A percentile compares a stretch with the other conserved stretches of the same genome.
phyloP scores from a whole-genome alignment of 2,888 invertebrate genomes.

The Vannuccia rotundouncinata region DNA sequence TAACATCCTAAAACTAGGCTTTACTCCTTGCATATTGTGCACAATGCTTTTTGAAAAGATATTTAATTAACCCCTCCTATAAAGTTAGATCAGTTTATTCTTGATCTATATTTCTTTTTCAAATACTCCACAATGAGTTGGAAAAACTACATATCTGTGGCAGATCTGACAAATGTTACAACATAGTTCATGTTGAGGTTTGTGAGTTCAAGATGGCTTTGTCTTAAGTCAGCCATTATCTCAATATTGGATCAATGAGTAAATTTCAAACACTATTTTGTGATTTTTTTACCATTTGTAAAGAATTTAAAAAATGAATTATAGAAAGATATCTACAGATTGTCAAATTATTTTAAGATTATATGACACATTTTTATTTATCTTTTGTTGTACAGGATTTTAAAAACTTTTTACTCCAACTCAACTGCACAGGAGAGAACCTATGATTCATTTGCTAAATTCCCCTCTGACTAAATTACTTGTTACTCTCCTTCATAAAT shows the following conservation, averaged over 20 bases:
- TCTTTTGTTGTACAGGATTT: neutral
- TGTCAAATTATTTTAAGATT: neutral
- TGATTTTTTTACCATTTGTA: neutral
- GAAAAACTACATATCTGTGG: conserved; percentile 18
- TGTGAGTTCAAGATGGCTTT: conserved; percentile 22
- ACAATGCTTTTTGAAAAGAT: neutral
- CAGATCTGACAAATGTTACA: neutral
- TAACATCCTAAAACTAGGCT: neutral
- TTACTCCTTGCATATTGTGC: conserved; percentile 16
- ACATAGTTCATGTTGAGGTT: conserved; percentile 22
- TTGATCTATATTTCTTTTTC: conserved; percentile 18
- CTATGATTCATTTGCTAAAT: no score
- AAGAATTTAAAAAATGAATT: neutral
- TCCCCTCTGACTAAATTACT: no score
- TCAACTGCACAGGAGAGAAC: no score
- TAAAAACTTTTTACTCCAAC: neutral
- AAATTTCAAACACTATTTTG: neutral
- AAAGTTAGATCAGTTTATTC: neutral
- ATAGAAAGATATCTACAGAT: neutral
- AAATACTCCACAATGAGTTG: neutral
- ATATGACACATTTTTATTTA: neutral
- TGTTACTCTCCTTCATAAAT: no score
- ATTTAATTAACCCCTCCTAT: neutral
- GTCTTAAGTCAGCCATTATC: neutral
- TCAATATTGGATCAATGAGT: neutral